Evolutionary conservation across 2,888 invertebrate genomes (phyloP).

Genomic region (Pristionchus fissidentatus): DNA sequence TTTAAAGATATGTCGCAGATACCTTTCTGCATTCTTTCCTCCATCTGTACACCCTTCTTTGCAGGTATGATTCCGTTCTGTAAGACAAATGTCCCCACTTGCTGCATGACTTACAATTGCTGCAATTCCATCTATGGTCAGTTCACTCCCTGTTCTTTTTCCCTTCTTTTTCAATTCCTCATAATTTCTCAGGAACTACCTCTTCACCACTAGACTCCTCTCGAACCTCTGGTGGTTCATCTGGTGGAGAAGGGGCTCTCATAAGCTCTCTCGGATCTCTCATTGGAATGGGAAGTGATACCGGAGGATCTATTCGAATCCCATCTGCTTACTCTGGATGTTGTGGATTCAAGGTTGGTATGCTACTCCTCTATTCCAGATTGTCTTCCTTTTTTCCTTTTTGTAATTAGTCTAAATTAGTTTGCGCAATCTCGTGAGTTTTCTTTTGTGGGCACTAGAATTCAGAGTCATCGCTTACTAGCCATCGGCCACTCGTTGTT

Average conservation of each 20-base stretch:
- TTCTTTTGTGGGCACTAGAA: too few relatives aligned
- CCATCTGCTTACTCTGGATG: constrained; percentile 77
- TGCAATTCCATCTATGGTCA: constrained; percentile 73
- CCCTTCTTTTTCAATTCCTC: neutral
- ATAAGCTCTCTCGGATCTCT: constrained; percentile 61
- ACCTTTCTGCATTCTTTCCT: too few relatives aligned
- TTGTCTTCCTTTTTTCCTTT: neutral
- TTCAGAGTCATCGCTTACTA: constrained; percentile 37
- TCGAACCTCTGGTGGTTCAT: constrained; percentile 76
- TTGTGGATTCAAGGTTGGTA: constrained; percentile 73
- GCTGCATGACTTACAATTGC: constrained; percentile 64
- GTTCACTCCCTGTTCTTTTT: neutral
- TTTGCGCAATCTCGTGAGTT: too few relatives aligned
- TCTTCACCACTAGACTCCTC: constrained; percentile 39
- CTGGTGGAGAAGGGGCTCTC: constrained; percentile 77
- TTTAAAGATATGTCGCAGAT: too few relatives aligned
- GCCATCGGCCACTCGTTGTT: constrained; percentile 49
- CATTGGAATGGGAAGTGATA: constrained; percentile 75
- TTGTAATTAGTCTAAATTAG: too few relatives aligned
- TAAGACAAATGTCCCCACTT: constrained; percentile 76
- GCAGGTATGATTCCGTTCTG: constrained; percentile 77
- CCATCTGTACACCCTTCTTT: neutral
- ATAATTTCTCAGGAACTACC: constrained; percentile 60
- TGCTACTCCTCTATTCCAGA: neutral
- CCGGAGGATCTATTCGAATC: constrained; percentile 77